Percentiles rank a stretch among this genome's conserved stretches.
phyloP scores from a whole-genome alignment of 2,113 vertebrate species.

The Macrotis lagotis region DNA sequence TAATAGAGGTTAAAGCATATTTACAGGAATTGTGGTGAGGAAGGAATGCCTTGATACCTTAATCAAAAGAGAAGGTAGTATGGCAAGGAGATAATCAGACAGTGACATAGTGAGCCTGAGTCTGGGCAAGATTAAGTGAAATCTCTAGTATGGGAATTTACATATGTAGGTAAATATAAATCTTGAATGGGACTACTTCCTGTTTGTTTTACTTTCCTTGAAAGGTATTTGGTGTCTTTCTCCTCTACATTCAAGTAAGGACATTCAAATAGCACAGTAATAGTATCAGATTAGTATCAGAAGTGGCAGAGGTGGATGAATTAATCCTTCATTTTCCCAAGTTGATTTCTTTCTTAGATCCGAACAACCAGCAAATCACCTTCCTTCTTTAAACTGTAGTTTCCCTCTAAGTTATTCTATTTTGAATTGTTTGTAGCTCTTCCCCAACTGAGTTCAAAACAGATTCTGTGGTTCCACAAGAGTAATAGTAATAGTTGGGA shows the following conservation, averaged over 20 bases:
- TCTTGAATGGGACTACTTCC: background rate
- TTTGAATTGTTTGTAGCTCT: background rate
- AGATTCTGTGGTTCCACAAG: background rate
- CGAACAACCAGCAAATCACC: background rate
- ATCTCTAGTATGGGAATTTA: background rate
- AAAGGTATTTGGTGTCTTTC: background rate
- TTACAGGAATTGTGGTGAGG: background rate
- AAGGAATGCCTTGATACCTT: background rate
- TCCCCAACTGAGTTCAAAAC: background rate
- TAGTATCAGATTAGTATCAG: background rate
- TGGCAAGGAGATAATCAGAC: background rate
- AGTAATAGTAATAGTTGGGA: background rate
- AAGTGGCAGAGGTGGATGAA: background rate
- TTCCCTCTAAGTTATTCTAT: background rate
- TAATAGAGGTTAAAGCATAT: background rate
- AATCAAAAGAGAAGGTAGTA: background rate
- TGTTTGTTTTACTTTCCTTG: background rate
- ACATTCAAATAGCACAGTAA: background rate
- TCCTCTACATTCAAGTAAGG: too few relatives aligned
- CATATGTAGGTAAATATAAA: background rate
- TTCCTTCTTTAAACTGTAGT: background rate
- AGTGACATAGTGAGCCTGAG: background rate
- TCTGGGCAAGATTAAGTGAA: background rate
- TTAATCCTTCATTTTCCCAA: background rate
- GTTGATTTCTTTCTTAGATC: background rate